A percentile compares a stretch with the other conserved stretches of the same genome.
phyloP scores from a whole-genome alignment of 2,113 vertebrate species.

The Podiceps cristatus region DNA sequence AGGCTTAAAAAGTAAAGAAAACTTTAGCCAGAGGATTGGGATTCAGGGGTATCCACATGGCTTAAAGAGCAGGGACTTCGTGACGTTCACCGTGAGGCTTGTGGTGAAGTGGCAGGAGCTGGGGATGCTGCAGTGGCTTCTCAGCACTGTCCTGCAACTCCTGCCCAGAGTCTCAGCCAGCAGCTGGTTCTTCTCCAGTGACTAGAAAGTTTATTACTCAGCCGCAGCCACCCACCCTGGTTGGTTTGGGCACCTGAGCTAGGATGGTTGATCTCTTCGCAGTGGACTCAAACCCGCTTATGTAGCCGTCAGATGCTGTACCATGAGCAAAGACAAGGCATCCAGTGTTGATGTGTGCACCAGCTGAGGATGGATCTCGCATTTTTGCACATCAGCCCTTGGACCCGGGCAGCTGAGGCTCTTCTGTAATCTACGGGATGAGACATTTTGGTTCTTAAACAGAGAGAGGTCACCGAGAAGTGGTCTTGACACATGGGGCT shows the following conservation, averaged over 20 bases:
- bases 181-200: not conserved
- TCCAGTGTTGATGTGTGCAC: not conserved
- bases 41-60: not conserved
- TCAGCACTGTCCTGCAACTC: not conserved
- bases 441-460: not conserved
- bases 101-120: not conserved
- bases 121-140: not conserved
- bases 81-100: rapidly evolving
- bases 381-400: not conserved
- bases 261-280: not conserved
- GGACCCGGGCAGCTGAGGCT: not conserved
- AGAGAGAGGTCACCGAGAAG: not conserved
- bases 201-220: not conserved
- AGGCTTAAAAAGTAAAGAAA: not conserved
- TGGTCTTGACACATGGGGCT: constrained; percentile 3
- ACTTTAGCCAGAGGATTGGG: not conserved
- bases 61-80: not conserved
- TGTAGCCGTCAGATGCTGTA: not conserved
- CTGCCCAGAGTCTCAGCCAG: not conserved
- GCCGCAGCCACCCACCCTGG: rapidly evolving
- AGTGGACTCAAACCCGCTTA: rapidly evolving
- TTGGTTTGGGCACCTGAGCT: not conserved
- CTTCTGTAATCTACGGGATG: rapidly evolving
- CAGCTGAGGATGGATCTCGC: not conserved
- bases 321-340: not conserved